These are phyloP conservation scores for Thumatha senex DNA, from an alignment of 2,888 invertebrate genomes.

Conservation along the genomic window DNA sequence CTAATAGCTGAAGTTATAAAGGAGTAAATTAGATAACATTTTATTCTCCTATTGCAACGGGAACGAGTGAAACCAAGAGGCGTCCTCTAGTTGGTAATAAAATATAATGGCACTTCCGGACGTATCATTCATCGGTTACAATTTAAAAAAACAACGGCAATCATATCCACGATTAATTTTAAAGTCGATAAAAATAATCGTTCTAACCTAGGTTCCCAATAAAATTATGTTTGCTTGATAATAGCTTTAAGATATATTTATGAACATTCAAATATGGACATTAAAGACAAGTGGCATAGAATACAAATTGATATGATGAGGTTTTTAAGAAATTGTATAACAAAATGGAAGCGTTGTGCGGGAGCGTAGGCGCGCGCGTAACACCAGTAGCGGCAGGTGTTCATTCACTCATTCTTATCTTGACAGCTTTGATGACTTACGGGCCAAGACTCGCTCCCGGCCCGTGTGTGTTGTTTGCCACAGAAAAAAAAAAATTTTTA, in stretches of 20 bases:
- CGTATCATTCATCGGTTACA: slow-evolving; percentile 64
- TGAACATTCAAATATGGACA: slow-evolving; percentile 46
- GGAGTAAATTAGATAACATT: no score
- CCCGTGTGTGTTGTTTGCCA: slow-evolving; percentile 74
- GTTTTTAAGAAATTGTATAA: slow-evolving; percentile 53
- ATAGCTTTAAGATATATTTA: slow-evolving; percentile 40
- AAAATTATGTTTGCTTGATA: slow-evolving; percentile 50
- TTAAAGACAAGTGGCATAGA: slow-evolving; percentile 41
- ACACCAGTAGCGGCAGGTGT: slow-evolving; percentile 81
- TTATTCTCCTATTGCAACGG: no score
- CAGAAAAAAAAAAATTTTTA: slow-evolving; percentile 60
- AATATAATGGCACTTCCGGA: slow-evolving; percentile 64
- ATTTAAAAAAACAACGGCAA: slow-evolving; percentile 75
- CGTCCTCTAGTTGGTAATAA: slow-evolving; percentile 42
- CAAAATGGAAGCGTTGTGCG: slow-evolving; percentile 47
- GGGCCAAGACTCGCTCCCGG: slow-evolving; percentile 58
- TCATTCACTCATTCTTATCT: slow-evolving; percentile 82
- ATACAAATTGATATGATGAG: slow-evolving; percentile 36
- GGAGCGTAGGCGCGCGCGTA: slow-evolving; percentile 77
- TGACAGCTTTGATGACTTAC: slow-evolving; percentile 82
- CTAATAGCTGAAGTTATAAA: no score
- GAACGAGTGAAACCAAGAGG: no score
- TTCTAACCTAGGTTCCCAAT: slow-evolving; percentile 58
- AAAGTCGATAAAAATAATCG: slow-evolving; percentile 73
- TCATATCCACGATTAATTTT: slow-evolving; percentile 78